These are phyloP conservation scores for Dallia pectoralis DNA, from an alignment of 2,797 vertebrate species.

Conservation along the genomic window DNA sequence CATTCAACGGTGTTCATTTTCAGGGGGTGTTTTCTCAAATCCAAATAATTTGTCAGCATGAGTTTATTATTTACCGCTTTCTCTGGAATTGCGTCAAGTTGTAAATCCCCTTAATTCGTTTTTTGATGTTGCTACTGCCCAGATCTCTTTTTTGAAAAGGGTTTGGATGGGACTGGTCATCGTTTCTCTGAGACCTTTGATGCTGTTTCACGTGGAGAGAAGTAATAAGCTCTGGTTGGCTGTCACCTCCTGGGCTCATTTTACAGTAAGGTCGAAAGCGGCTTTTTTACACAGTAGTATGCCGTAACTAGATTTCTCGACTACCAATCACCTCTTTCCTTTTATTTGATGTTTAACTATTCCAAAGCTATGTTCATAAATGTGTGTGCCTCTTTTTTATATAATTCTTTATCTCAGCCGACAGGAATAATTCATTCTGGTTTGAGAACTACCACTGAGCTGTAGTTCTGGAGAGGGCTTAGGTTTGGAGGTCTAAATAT, in stretches of 20 bases:
- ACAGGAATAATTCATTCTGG: constrained; percentile 65
- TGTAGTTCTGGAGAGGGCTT: constrained; percentile 28
- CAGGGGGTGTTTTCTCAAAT: neutral
- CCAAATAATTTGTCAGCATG: neutral
- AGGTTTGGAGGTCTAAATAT: constrained; percentile 42
- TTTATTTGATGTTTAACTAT: constrained; percentile 47
- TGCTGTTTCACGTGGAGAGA: neutral
- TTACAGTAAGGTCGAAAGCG: neutral
- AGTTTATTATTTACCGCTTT: neutral
- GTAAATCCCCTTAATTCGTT: neutral
- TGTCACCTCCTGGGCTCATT: constrained; percentile 23
- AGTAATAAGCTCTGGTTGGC: neutral
- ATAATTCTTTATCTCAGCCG: constrained; percentile 64
- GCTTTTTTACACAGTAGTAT: neutral
- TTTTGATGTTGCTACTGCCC: neutral
- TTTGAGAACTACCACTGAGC: constrained; percentile 36
- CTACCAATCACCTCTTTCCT: neutral
- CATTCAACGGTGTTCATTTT: neutral
- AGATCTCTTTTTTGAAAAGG: neutral
- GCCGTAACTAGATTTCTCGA: constrained; percentile 9
- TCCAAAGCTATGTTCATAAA: constrained; percentile 57
- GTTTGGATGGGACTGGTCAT: constrained; percentile 4
- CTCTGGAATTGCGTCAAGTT: neutral
- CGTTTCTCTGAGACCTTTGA: constrained; percentile 10
- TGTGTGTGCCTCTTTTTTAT: constrained; percentile 65